Base-by-base conservation (phyloP, 2,888 invertebrate species). In the Magallana nippona region DNA sequence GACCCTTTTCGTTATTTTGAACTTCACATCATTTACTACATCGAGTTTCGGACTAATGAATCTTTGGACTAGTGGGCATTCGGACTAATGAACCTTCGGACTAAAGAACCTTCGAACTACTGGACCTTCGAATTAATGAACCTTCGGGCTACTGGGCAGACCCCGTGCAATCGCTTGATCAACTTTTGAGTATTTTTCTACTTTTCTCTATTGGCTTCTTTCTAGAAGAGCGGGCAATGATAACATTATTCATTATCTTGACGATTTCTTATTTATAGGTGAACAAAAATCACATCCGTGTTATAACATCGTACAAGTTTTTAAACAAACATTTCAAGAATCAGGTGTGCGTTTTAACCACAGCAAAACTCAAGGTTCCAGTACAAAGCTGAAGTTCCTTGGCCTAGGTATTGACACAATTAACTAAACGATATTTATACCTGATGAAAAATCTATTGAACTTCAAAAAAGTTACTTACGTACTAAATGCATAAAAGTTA, bases 331-430 rank as follows among this genome's bases (percentile, higher is more conserved):
- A 27, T 27, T 1, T 27, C 32, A 58, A 10, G n/a, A 60, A 15
- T 60, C 15, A 8, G 27, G 27, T 2, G 15, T 82, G 11, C 82
- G 78, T 8, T 44, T 82, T n/a, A 63, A 32, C 17, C 58, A 17
- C n/a, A 60, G 78, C 15, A 82, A 82, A 82, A 82, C 79, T n/a
- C 55, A 79, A 44, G 79, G 79, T 15, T 55, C 79, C 17, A 55
- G 55, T 17, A 79, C 79, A n/a, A 79, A 55, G 79, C 55, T 79
- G 17, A 22, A 55, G 17, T 79, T 79, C 55, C 55, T 79, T 17
- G 79, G 79, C 17, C 27, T 79, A 17, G 79, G 79, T 55, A 79
- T 79, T 17, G 79, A 79, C 55, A 79, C 79, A 1, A n/a, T 79
- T 32, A 19, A 55, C 17, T 15, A 44, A 55, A 79, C 79, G 32